These are phyloP conservation scores for Trematomus loennbergii DNA, from an alignment of 2,113 vertebrate genomes.

Conservation along the genomic window DNA sequence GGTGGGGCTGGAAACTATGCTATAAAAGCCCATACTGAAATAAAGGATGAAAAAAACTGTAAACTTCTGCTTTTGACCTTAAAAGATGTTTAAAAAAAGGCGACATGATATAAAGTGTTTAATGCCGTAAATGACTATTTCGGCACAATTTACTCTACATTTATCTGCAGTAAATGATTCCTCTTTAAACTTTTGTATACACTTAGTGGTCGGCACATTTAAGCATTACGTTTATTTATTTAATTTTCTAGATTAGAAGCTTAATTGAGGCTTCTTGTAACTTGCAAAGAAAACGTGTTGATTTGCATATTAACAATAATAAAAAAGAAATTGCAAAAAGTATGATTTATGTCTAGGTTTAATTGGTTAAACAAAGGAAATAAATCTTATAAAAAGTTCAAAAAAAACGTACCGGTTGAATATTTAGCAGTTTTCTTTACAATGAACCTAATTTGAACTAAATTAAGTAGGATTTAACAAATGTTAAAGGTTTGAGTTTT, in stretches of 20 bases:
- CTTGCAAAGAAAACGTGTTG: neutral
- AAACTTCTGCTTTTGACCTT: slow-evolving; percentile 3
- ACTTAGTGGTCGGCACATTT: neutral
- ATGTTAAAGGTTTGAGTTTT: neutral
- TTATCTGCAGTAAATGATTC: accelerated
- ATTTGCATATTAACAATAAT: neutral
- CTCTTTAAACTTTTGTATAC: neutral
- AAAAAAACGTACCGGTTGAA: neutral
- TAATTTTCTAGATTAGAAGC: neutral
- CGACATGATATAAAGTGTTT: neutral
- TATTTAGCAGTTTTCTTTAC: neutral
- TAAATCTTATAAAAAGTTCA: neutral
- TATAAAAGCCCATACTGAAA: neutral
- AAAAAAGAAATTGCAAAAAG: neutral
- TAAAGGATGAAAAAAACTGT: neutral
- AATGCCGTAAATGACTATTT: neutral
- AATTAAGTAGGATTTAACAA: neutral
- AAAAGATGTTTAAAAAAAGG: neutral
- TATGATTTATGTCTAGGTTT: neutral
- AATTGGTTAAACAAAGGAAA: neutral
- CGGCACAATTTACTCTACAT: neutral
- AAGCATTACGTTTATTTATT: neutral
- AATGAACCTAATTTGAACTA: no score
- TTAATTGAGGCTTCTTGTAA: neutral
- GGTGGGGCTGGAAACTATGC: neutral